Evolutionary conservation across 2,113 vertebrate genomes (phyloP).

Genomic region (Holacanthus passer): DNA sequence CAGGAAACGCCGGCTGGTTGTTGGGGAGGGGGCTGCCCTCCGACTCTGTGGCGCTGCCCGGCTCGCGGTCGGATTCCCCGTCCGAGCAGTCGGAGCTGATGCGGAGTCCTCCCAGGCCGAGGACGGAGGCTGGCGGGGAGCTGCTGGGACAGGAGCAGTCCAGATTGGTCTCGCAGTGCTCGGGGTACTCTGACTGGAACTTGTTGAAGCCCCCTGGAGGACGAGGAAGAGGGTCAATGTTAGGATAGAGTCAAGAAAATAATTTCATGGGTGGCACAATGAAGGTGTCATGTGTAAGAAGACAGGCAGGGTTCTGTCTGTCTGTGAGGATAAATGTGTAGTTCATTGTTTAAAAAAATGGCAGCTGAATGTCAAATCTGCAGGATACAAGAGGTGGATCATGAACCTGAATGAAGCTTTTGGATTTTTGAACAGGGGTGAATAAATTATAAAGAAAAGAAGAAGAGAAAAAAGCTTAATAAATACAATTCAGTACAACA

Average conservation of each 20-base stretch:
- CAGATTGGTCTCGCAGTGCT: conserved; percentile 96
- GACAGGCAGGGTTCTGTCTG: not conserved
- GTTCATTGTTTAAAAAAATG: conserved; percentile 19
- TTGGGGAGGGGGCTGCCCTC: conserved; percentile 94
- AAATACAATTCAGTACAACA: not conserved
- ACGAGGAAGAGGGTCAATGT: conserved; percentile 4
- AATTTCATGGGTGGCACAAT: not conserved
- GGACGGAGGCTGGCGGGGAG: conserved; percentile 92
- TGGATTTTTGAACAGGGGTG: too few relatives aligned
- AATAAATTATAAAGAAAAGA: not conserved
- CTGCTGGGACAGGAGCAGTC: conserved; percentile 94
- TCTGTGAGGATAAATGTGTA: not conserved
- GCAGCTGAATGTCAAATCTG: conserved; percentile 12
- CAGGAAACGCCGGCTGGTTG: conserved; percentile 97
- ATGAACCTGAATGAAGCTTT: not conserved
- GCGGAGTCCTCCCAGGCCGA: conserved; percentile 93
- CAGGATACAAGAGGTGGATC: not conserved
- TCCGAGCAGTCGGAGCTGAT: conserved; percentile 98
- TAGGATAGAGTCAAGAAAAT: not conserved
- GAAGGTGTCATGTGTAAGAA: not conserved
- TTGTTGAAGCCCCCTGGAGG: conserved; percentile 95
- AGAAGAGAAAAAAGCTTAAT: not conserved
- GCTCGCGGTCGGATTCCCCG: conserved; percentile 95
- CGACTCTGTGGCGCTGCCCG: conserved; percentile 95
- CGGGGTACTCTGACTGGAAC: conserved; percentile 96